A percentile compares a stretch with the other conserved stretches of the same genome.
phyloP scores from a whole-genome alignment of 2,113 vertebrate species.

The Cranoglanis bouderius region DNA sequence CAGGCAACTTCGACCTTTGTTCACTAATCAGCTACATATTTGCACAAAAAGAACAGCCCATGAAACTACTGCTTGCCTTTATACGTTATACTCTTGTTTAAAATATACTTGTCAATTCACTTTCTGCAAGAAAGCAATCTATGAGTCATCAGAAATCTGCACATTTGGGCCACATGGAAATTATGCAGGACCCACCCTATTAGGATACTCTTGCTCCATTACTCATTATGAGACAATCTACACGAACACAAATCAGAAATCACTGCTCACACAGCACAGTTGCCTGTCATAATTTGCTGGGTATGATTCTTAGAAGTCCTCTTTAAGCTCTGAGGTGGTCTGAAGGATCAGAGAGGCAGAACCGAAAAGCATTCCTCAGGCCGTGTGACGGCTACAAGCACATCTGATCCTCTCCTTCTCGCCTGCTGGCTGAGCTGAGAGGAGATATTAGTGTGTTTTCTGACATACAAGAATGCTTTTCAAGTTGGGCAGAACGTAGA shows the following conservation, averaged over 20 bases:
- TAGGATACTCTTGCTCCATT: background rate
- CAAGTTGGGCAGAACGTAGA: constrained; percentile 34
- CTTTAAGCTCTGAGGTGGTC: background rate
- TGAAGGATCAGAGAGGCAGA: background rate
- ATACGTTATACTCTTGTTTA: background rate
- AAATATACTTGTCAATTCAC: background rate
- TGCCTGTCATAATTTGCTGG: constrained; percentile 10
- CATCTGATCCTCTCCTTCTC: constrained; percentile 45
- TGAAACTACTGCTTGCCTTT: background rate
- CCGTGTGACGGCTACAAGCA: constrained; percentile 62
- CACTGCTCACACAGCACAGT: background rate
- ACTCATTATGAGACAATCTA: background rate
- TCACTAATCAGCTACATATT: background rate
- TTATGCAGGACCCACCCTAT: background rate
- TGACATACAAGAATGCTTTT: constrained; percentile 54
- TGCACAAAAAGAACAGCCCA: background rate
- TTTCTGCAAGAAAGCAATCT: constrained; percentile 3
- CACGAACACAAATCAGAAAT: background rate
- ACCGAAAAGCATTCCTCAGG: background rate
- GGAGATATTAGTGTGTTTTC: constrained; percentile 55
- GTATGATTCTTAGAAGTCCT: background rate
- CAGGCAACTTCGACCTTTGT: background rate
- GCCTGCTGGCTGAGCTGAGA: constrained; percentile 40
- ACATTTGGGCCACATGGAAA: background rate
- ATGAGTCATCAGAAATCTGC: background rate